phyloP scores from a whole-genome alignment of 1,140 invertebrate genomes.

The Colletes gigas region DNA sequence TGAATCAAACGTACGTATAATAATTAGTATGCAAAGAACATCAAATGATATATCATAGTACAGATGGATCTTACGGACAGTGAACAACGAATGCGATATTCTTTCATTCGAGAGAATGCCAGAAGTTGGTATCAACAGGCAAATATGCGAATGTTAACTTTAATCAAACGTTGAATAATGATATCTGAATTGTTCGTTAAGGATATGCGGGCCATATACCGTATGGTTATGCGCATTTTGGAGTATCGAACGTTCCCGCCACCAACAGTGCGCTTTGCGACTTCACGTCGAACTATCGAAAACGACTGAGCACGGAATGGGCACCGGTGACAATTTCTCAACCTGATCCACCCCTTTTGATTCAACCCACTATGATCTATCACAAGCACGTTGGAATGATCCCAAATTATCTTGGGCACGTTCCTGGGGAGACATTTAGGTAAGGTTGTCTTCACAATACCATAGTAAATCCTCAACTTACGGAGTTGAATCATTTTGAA shows the following conservation, averaged over 20 bases:
- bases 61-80: slow-evolving; percentile 58
- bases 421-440: slow-evolving; percentile 86
- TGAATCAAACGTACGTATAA: neutral
- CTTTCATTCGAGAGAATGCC: slow-evolving; percentile 56
- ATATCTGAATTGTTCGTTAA: slow-evolving; percentile 61
- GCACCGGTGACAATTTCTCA: slow-evolving; percentile 83
- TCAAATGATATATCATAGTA: neutral
- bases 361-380: slow-evolving; percentile 83
- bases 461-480: too few species aligned
- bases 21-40: neutral
- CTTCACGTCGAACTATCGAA: slow-evolving; percentile 86
- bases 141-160: neutral
- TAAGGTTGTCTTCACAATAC: slow-evolving; percentile 57
- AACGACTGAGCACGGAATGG: slow-evolving; percentile 85
- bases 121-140: slow-evolving; percentile 45
- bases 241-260: slow-evolving; percentile 83
- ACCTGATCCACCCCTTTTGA: slow-evolving; percentile 80
- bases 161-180: neutral
- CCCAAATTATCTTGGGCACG: slow-evolving; percentile 88
- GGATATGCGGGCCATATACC: slow-evolving; percentile 86
- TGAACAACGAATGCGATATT: slow-evolving; percentile 58
- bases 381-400: slow-evolving; percentile 86
- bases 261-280: slow-evolving; percentile 85
- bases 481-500: too few species aligned
- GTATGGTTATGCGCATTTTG: slow-evolving; percentile 84